Conservation (phyloP, 1,140 invertebrate species). For the Philopotamus ludificatus region DNA sequence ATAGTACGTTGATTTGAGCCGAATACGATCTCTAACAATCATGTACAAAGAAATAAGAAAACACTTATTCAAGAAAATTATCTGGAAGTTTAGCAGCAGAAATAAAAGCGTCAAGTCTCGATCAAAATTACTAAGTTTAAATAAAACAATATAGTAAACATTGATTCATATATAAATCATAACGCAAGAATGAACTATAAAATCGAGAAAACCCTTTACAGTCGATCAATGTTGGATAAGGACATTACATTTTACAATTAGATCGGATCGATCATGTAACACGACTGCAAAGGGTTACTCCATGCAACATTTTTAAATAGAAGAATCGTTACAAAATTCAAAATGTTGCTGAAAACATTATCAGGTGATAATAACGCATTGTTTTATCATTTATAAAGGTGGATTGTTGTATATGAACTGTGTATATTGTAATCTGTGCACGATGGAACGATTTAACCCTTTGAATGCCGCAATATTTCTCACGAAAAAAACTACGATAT, state of each 20-base stretch:
- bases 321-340: too few species aligned
- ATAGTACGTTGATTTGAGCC: background rate
- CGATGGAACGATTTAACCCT: too few species aligned
- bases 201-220: slow-evolving; percentile 7
- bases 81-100: slow-evolving; percentile 18
- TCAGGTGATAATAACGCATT: too few species aligned
- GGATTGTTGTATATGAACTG: too few species aligned
- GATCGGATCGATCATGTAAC: background rate
- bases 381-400: too few species aligned
- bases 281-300: slow-evolving; percentile 21
- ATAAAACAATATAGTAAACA: slow-evolving; percentile 20
- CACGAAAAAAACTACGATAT: too few species aligned
- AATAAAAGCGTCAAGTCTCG: slow-evolving; percentile 25
- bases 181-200: slow-evolving; percentile 5
- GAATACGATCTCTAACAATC: background rate
- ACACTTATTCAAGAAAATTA: background rate
- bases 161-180: slow-evolving; percentile 16
- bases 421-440: too few species aligned
- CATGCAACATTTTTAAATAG: slow-evolving; percentile 18
- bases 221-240: too few species aligned
- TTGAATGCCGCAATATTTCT: too few species aligned
- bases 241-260: too few species aligned
- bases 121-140: slow-evolving; percentile 19
- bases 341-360: too few species aligned
- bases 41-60: slow-evolving; percentile 10